Percentiles rank a stretch among this genome's conserved stretches.
These are phyloP conservation scores for Geotrupes spiniger DNA, from an alignment of 2,888 invertebrate genomes.

Conservation along the genomic window DNA sequence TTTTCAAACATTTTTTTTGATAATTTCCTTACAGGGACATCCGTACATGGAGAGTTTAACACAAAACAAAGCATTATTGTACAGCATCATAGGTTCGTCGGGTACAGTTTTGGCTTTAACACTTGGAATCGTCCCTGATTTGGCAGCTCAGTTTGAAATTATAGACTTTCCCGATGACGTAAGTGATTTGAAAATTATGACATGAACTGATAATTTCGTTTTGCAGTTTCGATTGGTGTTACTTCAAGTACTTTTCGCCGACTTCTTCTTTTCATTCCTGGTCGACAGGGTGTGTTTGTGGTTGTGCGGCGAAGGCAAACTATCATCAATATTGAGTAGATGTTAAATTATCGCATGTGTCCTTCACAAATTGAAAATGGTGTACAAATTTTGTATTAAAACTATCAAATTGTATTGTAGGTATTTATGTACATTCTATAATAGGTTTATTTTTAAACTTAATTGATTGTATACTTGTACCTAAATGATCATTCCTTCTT, in stretches of 20 bases:
- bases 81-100: slow-evolving; percentile 83
- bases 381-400: slow-evolving; percentile 12
- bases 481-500: no score
- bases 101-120: slow-evolving; percentile 81
- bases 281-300: slow-evolving; percentile 83
- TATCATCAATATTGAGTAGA: slow-evolving; percentile 30
- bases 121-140: slow-evolving; percentile 78
- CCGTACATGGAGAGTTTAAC: slow-evolving; percentile 97
- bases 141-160: slow-evolving; percentile 90
- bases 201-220: slow-evolving; percentile 7
- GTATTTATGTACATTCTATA: neutral
- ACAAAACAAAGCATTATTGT: slow-evolving; percentile 89
- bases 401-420: slow-evolving; percentile 1
- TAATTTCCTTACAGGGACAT: slow-evolving; percentile 71
- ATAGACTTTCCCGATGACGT: slow-evolving; percentile 91
- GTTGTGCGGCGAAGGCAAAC: slow-evolving; percentile 79
- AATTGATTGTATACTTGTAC: neutral
- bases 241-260: slow-evolving; percentile 77
- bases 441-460: neutral
- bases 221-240: slow-evolving; percentile 87
- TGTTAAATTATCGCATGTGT: slow-evolving; percentile 6
- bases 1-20: slow-evolving; percentile 12
- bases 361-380: neutral
- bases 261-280: slow-evolving; percentile 81
- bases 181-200: slow-evolving; percentile 44